Evolutionary conservation across 2,888 invertebrate species (phyloP).

Genomic region (Melikaiella ostensackeni): DNA sequence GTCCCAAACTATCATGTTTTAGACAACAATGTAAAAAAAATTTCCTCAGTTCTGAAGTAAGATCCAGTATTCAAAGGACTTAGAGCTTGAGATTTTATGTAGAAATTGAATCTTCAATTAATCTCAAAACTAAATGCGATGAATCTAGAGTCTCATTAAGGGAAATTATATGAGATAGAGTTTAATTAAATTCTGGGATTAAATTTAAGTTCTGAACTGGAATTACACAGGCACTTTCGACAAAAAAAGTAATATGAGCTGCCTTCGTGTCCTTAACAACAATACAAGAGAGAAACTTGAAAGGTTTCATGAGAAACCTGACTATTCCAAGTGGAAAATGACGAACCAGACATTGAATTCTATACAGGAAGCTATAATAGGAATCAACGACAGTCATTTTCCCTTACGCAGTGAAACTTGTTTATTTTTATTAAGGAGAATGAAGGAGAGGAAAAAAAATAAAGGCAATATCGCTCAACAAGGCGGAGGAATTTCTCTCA

Average conservation of each 20-base stretch:
- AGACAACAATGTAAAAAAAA: too few relatives aligned
- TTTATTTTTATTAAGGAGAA: neutral
- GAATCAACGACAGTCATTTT: neutral
- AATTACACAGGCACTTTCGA: too few relatives aligned
- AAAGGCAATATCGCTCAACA: neutral
- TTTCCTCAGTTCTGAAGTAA: too few relatives aligned
- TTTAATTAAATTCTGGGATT: too few relatives aligned
- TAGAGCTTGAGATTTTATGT: too few relatives aligned
- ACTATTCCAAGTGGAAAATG: constrained; percentile 24
- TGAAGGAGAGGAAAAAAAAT: neutral
- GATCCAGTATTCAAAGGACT: too few relatives aligned
- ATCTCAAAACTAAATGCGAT: neutral
- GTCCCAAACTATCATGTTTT: too few relatives aligned
- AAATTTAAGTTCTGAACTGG: too few relatives aligned
- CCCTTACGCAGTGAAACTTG: neutral
- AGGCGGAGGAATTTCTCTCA: neutral
- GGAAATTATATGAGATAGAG: too few relatives aligned
- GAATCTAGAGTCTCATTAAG: too few relatives aligned
- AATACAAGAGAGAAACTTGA: constrained; percentile 4
- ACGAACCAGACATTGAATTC: neutral
- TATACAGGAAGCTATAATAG: neutral
- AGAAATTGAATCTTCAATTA: neutral
- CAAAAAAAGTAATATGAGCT: neutral
- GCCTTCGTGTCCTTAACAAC: neutral
- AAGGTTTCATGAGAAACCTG: constrained; percentile 20